phyloP scores from a whole-genome alignment of 2,113 vertebrate species.

The Pelusios castaneus region DNA sequence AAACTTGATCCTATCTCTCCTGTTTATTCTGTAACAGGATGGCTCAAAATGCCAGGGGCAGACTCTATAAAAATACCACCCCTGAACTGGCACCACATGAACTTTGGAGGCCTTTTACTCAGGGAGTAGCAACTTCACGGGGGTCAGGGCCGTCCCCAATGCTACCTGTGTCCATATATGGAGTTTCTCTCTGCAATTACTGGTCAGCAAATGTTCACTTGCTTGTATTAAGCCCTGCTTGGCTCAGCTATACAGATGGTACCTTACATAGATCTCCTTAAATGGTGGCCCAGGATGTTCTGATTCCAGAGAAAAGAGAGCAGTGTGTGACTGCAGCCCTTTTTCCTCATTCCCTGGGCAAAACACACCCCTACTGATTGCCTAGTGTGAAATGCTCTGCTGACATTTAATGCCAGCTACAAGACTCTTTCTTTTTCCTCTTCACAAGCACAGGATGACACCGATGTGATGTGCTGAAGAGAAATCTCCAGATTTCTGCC shows the following conservation, averaged over 20 bases:
- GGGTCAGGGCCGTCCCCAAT: not conserved
- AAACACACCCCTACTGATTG: not conserved
- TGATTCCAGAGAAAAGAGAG: not conserved
- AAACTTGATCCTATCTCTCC: slow-evolving; percentile 71
- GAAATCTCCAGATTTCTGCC: not conserved
- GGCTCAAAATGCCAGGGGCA: slow-evolving; percentile 22
- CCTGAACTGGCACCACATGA: not conserved
- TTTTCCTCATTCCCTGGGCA: not conserved
- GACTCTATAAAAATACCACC: slow-evolving; percentile 3
- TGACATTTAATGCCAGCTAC: not conserved
- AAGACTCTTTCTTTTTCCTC: not conserved
- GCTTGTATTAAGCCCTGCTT: not conserved
- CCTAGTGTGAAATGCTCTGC: not conserved
- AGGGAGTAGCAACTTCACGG: not conserved
- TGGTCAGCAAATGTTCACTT: not conserved
- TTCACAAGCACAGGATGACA: not conserved
- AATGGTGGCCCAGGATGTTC: not conserved
- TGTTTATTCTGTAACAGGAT: slow-evolving; percentile 27
- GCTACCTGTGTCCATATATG: no score
- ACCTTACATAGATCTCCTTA: not conserved
- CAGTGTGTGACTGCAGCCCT: not conserved
- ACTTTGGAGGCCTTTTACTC: not conserved
- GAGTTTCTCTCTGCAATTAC: not conserved
- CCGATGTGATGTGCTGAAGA: not conserved
- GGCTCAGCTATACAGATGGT: not conserved